phyloP scores from a whole-genome alignment of 2,797 vertebrate genomes.

The Varecia variegata region DNA sequence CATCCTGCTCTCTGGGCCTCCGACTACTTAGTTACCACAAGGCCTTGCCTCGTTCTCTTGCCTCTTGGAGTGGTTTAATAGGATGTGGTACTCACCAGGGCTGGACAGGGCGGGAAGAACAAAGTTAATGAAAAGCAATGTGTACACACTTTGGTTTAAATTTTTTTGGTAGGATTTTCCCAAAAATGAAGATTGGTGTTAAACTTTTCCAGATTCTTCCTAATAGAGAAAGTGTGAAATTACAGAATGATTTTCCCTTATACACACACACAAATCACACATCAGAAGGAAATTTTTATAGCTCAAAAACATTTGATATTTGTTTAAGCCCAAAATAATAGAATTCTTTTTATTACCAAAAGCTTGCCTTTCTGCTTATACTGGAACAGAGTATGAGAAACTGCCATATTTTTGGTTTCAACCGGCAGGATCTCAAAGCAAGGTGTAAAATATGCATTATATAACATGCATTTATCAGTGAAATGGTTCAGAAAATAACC shows the following conservation, averaged over 20 bases:
- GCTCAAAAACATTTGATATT: slow-evolving; percentile 50
- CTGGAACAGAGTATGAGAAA: slow-evolving; percentile 19
- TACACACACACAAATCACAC: not conserved
- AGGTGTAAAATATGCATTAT: not conserved
- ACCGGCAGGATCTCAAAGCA: not conserved
- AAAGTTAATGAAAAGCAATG: slow-evolving; percentile 40
- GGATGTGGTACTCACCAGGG: not conserved
- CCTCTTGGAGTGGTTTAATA: not conserved
- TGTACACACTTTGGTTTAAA: not conserved
- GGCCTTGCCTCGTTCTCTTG: not conserved
- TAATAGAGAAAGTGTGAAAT: slow-evolving; percentile 65
- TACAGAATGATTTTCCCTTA: not conserved
- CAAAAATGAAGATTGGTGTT: slow-evolving; percentile 54
- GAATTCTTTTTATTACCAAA: not conserved
- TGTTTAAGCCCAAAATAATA: slow-evolving; percentile 40
- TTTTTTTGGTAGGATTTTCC: slow-evolving; percentile 48
- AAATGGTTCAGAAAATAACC: not conserved
- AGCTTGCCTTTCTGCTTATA: slow-evolving; percentile 15
- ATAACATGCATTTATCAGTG: not conserved
- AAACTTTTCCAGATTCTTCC: slow-evolving; percentile 67
- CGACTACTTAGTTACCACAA: not conserved
- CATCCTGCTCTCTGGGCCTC: not conserved
- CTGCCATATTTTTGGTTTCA: not conserved
- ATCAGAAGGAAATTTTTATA: slow-evolving; percentile 49
- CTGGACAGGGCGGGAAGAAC: not conserved